Evolutionary conservation across 2,797 vertebrate genomes (phyloP).

Genomic region (Platalea minor): DNA sequence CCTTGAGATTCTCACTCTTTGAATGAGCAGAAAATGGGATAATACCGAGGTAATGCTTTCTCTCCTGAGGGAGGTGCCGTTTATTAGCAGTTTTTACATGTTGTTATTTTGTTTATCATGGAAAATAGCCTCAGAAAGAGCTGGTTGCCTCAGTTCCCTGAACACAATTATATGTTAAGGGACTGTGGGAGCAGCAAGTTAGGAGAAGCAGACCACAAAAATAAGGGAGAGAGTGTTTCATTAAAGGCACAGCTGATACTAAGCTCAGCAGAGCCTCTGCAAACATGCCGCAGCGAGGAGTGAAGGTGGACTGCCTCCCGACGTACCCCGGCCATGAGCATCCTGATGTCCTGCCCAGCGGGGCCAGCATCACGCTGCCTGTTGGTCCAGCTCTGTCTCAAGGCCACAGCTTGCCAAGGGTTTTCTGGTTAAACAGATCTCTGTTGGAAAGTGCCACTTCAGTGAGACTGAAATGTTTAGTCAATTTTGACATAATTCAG

Average conservation of each 20-base stretch:
- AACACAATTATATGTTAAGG: not conserved
- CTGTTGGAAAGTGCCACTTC: not conserved
- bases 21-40: conserved; percentile 27
- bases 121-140: conserved; percentile 27
- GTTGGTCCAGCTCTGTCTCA: not conserved
- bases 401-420: not conserved
- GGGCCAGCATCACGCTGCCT: fast-evolving
- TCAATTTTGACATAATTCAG: not conserved
- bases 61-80: not conserved
- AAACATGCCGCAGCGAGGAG: fast-evolving
- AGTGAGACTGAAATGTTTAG: not conserved
- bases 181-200: not conserved
- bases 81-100: conserved; percentile 14
- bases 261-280: not conserved
- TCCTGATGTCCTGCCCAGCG: not conserved
- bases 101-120: conserved; percentile 35
- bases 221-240: not conserved
- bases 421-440: not conserved
- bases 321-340: not conserved
- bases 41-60: not conserved
- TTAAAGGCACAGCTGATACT: not conserved
- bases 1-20: conserved; percentile 10
- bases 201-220: not conserved
- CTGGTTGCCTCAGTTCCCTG: not conserved
- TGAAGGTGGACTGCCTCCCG: not conserved